These are phyloP conservation scores for Pterocles gutturalis DNA, from an alignment of 2,113 vertebrate species.

Conservation along the genomic window DNA sequence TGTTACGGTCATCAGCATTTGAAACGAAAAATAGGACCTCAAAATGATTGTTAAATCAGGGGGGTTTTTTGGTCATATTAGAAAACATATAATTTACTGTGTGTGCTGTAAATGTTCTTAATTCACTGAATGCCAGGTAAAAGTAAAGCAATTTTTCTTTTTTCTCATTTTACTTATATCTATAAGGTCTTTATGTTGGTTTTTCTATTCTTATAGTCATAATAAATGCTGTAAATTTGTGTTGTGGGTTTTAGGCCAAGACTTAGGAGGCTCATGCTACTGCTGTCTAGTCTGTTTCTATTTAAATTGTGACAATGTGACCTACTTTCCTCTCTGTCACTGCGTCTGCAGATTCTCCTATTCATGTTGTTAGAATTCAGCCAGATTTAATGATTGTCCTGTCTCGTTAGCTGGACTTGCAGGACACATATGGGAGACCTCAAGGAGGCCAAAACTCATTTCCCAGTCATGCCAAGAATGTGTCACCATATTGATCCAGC, in stretches of 20 bases:
- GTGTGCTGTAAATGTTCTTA: neutral
- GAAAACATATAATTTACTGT: neutral
- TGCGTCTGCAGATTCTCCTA: neutral
- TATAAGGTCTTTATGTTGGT: neutral
- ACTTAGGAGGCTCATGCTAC: neutral
- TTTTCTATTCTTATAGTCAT: neutral
- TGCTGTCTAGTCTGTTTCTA: constrained; percentile 18
- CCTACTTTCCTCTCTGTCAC: constrained; percentile 39
- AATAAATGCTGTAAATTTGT: neutral
- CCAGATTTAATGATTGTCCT: constrained; percentile 29
- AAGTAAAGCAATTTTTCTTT: neutral
- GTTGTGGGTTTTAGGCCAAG: neutral
- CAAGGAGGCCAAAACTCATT: neutral
- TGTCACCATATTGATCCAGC: neutral
- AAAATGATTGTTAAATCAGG: neutral
- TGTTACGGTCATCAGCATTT: neutral
- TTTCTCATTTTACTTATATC: neutral
- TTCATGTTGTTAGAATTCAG: neutral
- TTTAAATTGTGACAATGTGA: constrained; percentile 23
- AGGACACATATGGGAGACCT: constrained; percentile 1
- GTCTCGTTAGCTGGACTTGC: constrained; percentile 30
- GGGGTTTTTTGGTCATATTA: neutral
- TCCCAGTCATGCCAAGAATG: neutral
- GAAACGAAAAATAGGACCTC: neutral
- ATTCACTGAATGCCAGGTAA: neutral